A percentile compares a stretch with the other conserved stretches of the same genome.
phyloP scores from a whole-genome alignment of 2,797 vertebrate genomes.

The Spea hammondii region DNA sequence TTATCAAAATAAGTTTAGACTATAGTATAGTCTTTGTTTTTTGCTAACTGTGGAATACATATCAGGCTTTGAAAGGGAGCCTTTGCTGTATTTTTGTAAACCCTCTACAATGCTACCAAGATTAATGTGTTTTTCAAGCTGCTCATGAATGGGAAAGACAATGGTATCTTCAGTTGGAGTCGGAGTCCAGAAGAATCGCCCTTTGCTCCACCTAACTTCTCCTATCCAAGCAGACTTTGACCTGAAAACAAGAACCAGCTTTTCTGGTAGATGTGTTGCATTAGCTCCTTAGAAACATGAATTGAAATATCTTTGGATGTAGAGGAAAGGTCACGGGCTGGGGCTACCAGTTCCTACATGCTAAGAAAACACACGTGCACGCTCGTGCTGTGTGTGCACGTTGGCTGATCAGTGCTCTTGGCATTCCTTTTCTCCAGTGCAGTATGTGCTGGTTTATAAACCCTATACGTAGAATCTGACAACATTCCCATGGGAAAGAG shows the following conservation, averaged over 20 bases:
- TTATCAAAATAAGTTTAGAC: too few species aligned
- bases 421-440: too few species aligned
- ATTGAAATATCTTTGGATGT: neutral
- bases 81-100: too few species aligned
- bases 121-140: neutral
- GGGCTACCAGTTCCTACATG: neutral
- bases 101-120: neutral
- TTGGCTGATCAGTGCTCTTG: neutral
- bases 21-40: too few species aligned
- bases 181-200: neutral
- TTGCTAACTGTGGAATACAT: too few species aligned
- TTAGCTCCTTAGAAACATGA: neutral
- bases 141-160: neutral
- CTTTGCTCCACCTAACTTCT: neutral
- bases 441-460: too few species aligned
- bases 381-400: neutral
- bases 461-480: too few species aligned
- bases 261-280: neutral
- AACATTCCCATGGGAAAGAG: too few species aligned
- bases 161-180: neutral
- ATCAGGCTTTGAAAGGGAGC: too few species aligned
- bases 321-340: slow-evolving; percentile 22
- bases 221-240: slow-evolving; percentile 34
- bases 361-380: neutral
- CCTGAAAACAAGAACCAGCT: slow-evolving; percentile 23